Percentiles rank a stretch among this genome's conserved stretches.
Conservation (phyloP, 2,113 vertebrate species). For the Marmota flaviventris region DNA sequence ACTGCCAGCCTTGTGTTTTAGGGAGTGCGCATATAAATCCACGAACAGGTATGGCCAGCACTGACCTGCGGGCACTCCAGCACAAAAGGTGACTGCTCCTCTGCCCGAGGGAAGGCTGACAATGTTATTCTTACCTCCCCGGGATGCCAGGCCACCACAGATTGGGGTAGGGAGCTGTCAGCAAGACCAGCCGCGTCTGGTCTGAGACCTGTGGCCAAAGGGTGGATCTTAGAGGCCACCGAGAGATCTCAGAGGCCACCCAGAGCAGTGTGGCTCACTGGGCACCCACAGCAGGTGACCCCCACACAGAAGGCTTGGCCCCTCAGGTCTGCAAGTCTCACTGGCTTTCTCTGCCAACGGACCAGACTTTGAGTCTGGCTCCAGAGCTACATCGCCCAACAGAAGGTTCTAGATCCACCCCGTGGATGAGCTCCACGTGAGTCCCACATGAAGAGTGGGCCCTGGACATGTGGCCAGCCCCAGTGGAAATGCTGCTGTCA, state of each 20-base stretch:
- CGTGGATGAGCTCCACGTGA: fast-evolving
- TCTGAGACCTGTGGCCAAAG: background rate
- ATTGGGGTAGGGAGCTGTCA: background rate
- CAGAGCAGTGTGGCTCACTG: fast-evolving
- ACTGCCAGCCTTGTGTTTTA: background rate
- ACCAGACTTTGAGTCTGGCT: background rate
- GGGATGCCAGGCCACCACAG: fast-evolving
- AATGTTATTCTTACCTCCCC: background rate
- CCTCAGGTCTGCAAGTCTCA: fast-evolving
- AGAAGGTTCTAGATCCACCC: background rate
- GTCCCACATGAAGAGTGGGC: fast-evolving
- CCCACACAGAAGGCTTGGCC: fast-evolving
- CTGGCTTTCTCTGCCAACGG: background rate
- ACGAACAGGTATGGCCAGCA: fast-evolving
- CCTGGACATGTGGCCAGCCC: fast-evolving
- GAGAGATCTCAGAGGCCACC: no score
- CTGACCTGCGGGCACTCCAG: background rate
- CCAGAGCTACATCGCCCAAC: fast-evolving
- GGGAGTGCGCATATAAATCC: background rate
- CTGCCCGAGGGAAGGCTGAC: no score
- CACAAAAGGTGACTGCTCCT: no score
- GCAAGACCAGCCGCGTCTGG: background rate
- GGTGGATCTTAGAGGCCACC: no score
- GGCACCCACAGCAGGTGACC: fast-evolving
- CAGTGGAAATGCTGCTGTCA: background rate